Percentiles rank a stretch among this genome's conserved stretches.
Conservation (phyloP, 2,797 vertebrate species). For the Chiroxiphia lanceolata region DNA sequence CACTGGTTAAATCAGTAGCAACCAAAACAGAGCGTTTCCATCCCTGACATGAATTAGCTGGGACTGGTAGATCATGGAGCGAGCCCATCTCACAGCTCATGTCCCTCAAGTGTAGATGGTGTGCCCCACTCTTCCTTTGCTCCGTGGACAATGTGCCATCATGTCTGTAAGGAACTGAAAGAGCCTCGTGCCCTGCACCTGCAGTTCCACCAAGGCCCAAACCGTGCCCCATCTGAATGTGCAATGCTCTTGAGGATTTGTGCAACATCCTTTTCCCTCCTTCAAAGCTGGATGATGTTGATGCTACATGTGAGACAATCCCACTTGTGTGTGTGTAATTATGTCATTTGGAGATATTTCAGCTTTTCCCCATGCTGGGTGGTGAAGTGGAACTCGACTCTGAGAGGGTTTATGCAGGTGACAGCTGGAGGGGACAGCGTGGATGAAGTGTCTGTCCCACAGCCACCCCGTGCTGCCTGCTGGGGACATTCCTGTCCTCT, state of each 20-base stretch:
- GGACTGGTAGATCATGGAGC: no score
- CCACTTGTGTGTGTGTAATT: background rate
- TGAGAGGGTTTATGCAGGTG: background rate
- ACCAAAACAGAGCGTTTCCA: background rate
- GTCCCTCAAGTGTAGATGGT: background rate
- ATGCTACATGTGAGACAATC: background rate
- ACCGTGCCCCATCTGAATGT: background rate
- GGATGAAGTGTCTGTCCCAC: background rate
- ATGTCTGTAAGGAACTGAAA: background rate
- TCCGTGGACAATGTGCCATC: background rate
- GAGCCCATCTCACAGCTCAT: background rate
- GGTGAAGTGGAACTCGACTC: background rate
- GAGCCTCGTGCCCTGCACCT: background rate
- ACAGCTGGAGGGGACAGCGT: rapidly evolving
- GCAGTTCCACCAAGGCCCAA: background rate
- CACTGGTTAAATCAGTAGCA: background rate
- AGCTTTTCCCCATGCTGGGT: background rate
- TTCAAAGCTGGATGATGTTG: rapidly evolving
- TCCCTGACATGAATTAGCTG: background rate
- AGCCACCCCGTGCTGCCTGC: background rate
- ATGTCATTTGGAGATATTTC: rapidly evolving
- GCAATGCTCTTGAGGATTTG: background rate
- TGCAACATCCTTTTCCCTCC: background rate
- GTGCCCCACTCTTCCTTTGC: background rate
- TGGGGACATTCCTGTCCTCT: background rate